phyloP scores from a whole-genome alignment of 2,797 vertebrate species.

The Coilia nasus region DNA sequence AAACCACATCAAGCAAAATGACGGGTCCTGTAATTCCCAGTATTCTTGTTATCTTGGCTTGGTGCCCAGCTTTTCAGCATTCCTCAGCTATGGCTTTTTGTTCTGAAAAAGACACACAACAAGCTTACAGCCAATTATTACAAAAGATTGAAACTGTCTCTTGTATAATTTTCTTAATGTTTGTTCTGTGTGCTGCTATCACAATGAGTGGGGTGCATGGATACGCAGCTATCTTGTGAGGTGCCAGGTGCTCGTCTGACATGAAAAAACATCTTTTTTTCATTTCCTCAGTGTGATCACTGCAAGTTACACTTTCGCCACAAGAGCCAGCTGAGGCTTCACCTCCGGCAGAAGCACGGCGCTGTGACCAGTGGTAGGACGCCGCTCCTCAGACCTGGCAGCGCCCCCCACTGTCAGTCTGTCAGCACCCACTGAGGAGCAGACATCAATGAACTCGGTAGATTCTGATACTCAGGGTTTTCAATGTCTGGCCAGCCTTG shows the following conservation, averaged over 20 bases:
- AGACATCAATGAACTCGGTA: background rate
- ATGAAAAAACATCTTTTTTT: background rate
- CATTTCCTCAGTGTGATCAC: slow-evolving; percentile 86
- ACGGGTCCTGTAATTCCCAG: background rate
- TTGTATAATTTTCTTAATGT: background rate
- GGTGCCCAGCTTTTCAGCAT: background rate
- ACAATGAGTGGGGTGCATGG: background rate
- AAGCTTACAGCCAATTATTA: background rate
- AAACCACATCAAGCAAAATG: background rate
- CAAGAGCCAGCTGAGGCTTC: slow-evolving; percentile 97
- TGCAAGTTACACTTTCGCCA: slow-evolving; percentile 97
- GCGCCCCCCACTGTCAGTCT: slow-evolving; percentile 53
- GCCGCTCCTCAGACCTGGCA: slow-evolving; percentile 80
- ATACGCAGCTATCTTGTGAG: background rate
- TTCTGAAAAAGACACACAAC: background rate
- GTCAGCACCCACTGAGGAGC: background rate
- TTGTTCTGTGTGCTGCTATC: background rate
- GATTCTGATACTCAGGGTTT: background rate
- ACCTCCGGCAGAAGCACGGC: slow-evolving; percentile 95
- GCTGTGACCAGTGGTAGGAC: slow-evolving; percentile 96
- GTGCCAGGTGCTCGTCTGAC: background rate
- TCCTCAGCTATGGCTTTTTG: background rate
- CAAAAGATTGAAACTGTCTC: background rate
- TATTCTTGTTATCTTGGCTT: background rate
- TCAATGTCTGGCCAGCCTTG: no score